phyloP scores from a whole-genome alignment of 2,113 vertebrate genomes.

The Brachypodius melanocephalos region DNA sequence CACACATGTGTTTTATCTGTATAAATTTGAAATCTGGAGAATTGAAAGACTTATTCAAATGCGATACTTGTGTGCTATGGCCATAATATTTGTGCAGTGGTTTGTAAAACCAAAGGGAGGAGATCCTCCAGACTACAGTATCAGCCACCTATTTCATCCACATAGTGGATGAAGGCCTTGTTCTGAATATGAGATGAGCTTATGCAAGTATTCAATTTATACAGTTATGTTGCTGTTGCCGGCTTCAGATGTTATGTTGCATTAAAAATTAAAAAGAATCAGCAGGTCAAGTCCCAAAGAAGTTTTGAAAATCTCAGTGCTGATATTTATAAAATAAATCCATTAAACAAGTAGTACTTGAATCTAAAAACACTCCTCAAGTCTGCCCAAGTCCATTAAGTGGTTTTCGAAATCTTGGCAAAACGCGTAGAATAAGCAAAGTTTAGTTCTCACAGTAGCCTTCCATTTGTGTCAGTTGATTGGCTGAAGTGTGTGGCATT shows the following conservation, averaged over 20 bases:
- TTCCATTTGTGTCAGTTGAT: neutral
- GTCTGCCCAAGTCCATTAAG: conserved; percentile 34
- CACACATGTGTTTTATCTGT: neutral
- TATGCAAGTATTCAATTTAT: neutral
- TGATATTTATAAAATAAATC: conserved; percentile 42
- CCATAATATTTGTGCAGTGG: neutral
- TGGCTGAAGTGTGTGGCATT: neutral
- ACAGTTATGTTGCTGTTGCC: neutral
- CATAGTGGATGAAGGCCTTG: neutral
- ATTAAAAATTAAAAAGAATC: conserved; percentile 33
- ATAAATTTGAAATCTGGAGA: neutral
- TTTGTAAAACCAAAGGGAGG: neutral
- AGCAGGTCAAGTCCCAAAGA: neutral
- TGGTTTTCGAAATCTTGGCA: conserved; percentile 42
- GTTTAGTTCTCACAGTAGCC: neutral
- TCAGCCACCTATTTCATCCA: neutral
- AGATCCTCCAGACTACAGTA: neutral
- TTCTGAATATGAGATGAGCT: neutral
- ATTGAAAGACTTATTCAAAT: neutral
- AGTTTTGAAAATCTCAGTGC: neutral
- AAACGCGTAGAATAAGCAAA: conserved; percentile 4
- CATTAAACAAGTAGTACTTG: conserved; percentile 38
- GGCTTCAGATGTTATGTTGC: conserved; percentile 8
- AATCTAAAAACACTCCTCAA: conserved; percentile 16
- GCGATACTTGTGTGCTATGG: neutral